Base-by-base conservation (phyloP, 1,140 invertebrate genomes). In the Bombus balteatus region DNA sequence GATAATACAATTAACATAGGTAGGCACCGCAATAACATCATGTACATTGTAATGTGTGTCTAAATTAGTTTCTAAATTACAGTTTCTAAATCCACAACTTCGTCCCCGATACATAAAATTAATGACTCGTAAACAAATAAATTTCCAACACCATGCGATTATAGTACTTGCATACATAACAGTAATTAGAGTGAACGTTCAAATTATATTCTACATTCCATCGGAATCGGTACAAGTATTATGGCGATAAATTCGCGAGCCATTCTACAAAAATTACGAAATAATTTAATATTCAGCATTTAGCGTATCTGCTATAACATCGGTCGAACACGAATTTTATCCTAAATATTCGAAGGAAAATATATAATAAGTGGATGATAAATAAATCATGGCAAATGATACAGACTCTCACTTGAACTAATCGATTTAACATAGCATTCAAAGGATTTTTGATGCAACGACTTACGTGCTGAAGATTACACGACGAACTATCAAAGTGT, bases 401-500 rank as follows among this genome's bases (percentile, higher is more conserved):
- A 5, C 12, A 15, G 15, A 28, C 9, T 75, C 10, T 81, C 65
- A 0, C 18, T 53, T 10, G 37, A 22, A 59, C 6, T 66, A 66
- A 57, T 84, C 82, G 82, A 76, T 75, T 62, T 74, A 65, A 34
- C n/a, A n/a, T 5, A 47, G 15, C 22, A 47, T 68, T 43, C 74
- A n/a, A 57, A 39, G 65, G n/a, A 83, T 78, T 78, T 22, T 41
- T 66, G 43, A 57, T 43, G 37, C 37, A 71, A 79, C 47, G 47
- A 78, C 47, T 57, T 78, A 59, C n/a, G 47, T 71, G 66, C n/a
- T 43, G 13, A 79, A 79, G 76, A 79, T 84, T 71, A 79, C 25
- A 71, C 75, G 53, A 79, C 6, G 22, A 25, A 15, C 37, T 79
- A 79, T 84, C 75, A 84, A 84, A 84, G 82, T 37, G 82, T 34